A percentile compares a stretch with the other conserved stretches of the same genome.
Evolutionary conservation across 2,113 vertebrate genomes (phyloP).

Genomic region (Platanista minor): DNA sequence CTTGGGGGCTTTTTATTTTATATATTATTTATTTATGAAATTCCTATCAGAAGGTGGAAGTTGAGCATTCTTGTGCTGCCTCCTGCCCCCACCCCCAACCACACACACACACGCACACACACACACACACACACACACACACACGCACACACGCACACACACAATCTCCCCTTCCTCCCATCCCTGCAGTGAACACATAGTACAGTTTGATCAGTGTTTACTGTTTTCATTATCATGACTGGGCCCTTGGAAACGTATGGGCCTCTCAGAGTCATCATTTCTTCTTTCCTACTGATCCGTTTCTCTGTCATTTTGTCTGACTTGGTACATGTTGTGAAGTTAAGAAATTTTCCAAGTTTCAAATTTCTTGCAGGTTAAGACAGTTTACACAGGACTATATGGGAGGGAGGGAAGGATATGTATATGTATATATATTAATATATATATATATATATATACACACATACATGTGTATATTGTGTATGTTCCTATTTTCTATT

Average conservation of each 20-base stretch:
- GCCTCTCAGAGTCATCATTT: neutral
- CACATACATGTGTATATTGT: neutral
- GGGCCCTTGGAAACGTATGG: neutral
- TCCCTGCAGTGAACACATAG: neutral
- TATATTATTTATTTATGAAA: neutral
- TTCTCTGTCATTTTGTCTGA: constrained; percentile 8
- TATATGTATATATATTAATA: neutral
- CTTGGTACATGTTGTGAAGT: neutral
- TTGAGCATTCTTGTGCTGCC: neutral
- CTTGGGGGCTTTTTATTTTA: neutral
- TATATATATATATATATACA: neutral
- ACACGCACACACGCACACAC: neutral
- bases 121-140: neutral
- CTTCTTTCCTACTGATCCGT: neutral
- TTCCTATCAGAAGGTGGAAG: neutral
- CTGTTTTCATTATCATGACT: neutral
- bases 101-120: neutral
- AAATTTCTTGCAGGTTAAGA: neutral
- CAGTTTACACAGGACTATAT: neutral
- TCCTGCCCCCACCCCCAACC: neutral
- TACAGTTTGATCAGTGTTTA: neutral
- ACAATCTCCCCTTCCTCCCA: neutral
- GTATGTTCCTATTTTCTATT: neutral
- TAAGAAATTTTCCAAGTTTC: constrained; percentile 20
- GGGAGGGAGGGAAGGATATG: neutral